Evolutionary conservation across 2,888 invertebrate species (phyloP), one percentile per base, ranked within the genome.

Genomic region (Euzophera pinguis): DNA sequence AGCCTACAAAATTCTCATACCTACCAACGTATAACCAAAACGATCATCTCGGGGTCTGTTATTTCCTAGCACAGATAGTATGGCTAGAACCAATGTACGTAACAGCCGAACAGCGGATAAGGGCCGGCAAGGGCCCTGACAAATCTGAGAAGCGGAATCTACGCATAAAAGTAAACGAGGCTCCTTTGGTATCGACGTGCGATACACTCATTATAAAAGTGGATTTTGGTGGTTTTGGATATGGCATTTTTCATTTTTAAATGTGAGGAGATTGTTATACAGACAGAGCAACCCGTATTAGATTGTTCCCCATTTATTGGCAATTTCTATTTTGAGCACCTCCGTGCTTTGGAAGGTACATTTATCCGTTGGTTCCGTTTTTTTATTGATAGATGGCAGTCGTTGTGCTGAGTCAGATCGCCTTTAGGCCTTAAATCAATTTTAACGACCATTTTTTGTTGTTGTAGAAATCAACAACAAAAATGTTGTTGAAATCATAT

Each of bases 211-310:
- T 57, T 56, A 52, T 41, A 53, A 56, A 51, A 50, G 47, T 50
- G 38, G 49, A 38, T 13, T 34, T 29, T 12, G 37, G 13, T 3
- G 27, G 1, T 5, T 53, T 53, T 61, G 61, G 66, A 69, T 62
- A 52, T 12, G 65, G 65, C 55, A 62, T 53, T 58, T 57, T 52
- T 14, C 9, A 32, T n/a, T n/a, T n/a, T n/a, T n/a, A n/a, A n/a
- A n/a, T n/a, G n/a, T n/a, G n/a, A n/a, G n/a, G n/a, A n/a, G n/a
- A n/a, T n/a, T n/a, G n/a, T n/a, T n/a, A n/a, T n/a, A n/a, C n/a
- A n/a, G n/a, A n/a, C n/a, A n/a, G n/a, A n/a, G n/a, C n/a, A n/a
- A n/a, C n/a, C n/a, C n/a, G n/a, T n/a, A n/a, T n/a, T n/a, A n/a
- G n/a, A n/a, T n/a, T n/a, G n/a, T n/a, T n/a, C n/a, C n/a, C n/a